A percentile compares a stretch with the other conserved stretches of the same genome.
Conservation (phyloP, 2,888 invertebrate species). For the Cordilura impudica region DNA sequence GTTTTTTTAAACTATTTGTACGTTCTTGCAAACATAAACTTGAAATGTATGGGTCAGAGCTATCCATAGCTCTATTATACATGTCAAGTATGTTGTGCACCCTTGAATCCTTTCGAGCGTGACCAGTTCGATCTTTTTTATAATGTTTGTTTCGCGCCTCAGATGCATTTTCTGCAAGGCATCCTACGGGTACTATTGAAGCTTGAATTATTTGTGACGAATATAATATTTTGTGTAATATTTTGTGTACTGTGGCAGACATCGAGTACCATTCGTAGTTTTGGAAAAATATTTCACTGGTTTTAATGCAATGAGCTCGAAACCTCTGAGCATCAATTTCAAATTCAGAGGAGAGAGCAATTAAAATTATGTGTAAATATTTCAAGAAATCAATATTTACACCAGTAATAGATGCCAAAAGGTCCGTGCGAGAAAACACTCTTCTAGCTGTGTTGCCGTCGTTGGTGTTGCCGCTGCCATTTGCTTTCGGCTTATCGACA, state of each 20-base stretch:
- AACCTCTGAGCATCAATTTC: conserved; percentile 37
- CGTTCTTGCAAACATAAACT: too few species aligned
- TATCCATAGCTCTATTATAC: too few species aligned
- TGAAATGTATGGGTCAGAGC: too few species aligned
- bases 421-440: too few species aligned
- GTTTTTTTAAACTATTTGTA: too few species aligned
- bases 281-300: conserved; percentile 11
- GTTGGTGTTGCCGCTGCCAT: too few species aligned
- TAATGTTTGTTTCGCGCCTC: too few species aligned
- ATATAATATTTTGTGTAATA: conserved; percentile 22
- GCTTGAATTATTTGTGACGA: conserved; percentile 33
- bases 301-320: conserved; percentile 15
- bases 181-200: conserved; percentile 23
- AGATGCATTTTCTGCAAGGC: conserved; percentile 24
- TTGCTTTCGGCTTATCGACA: too few species aligned
- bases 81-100: too few species aligned
- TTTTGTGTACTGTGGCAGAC: conserved; percentile 32
- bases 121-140: conserved; percentile 22
- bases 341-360: conserved; percentile 38
- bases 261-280: conserved; percentile 35
- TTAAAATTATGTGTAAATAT: conserved; percentile 33
- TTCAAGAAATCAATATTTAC: conserved; percentile 14
- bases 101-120: conserved; percentile 39
- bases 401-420: too few species aligned
- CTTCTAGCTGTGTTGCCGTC: too few species aligned